These are phyloP conservation scores for Uria aalge DNA, from an alignment of 2,113 vertebrate genomes.

Conservation along the genomic window DNA sequence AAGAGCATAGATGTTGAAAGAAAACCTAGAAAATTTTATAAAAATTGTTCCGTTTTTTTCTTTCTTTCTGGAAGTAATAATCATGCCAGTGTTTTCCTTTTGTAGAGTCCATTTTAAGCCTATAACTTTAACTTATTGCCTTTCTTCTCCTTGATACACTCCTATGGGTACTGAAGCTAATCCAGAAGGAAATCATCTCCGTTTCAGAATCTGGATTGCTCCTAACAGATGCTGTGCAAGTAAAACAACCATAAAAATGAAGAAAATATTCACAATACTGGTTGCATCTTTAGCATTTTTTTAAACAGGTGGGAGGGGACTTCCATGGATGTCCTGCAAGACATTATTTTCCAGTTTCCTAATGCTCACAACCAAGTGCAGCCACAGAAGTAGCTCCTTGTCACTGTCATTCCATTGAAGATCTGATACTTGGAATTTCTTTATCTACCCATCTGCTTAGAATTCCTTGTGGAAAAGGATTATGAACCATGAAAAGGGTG, in stretches of 20 bases:
- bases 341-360: not conserved
- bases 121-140: not conserved
- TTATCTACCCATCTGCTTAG: not conserved
- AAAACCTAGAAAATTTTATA: not conserved
- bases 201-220: not conserved
- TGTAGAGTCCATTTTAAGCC: not conserved
- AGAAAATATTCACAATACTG: not conserved
- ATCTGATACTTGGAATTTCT: not conserved
- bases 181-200: not conserved
- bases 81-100: not conserved
- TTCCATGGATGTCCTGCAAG: not conserved
- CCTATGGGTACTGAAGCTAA: not conserved
- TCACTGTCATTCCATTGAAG: not conserved
- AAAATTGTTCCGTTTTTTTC: not conserved
- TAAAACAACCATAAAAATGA: not conserved
- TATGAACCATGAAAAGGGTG: not conserved
- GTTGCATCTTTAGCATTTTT: not conserved
- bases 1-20: not conserved
- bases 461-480: not conserved
- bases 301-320: not conserved
- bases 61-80: not conserved
- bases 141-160: not conserved
- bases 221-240: not conserved
- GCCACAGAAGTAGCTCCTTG: not conserved
- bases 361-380: not conserved